These are phyloP conservation scores for Nothocercus nigrocapillus DNA, from an alignment of 2,113 vertebrate genomes.

Conservation along the genomic window DNA sequence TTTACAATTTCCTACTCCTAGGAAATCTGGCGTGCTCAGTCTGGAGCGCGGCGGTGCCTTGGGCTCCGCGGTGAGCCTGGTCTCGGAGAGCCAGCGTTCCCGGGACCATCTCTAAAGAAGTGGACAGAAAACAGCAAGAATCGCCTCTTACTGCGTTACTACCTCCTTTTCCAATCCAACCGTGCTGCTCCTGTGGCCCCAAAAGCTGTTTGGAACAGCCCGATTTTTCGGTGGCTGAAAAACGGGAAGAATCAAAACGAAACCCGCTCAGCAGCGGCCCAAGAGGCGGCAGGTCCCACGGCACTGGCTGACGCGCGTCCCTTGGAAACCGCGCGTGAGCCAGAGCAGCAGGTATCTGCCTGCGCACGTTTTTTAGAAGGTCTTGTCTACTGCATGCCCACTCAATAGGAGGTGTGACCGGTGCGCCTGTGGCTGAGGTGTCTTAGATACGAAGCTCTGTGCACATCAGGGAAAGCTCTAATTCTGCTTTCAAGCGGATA, in stretches of 20 bases:
- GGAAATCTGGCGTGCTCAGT: conserved; percentile 68
- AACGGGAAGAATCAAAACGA: background rate
- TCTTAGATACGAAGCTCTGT: background rate
- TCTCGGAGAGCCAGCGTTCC: conserved; percentile 17
- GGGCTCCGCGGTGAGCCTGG: conserved; percentile 40
- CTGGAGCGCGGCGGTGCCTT: conserved; percentile 60
- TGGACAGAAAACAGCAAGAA: background rate
- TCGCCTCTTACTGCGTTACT: background rate
- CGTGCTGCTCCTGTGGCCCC: background rate
- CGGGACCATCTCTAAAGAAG: conserved; percentile 5
- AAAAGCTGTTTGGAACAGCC: conserved; percentile 23
- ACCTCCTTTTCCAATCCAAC: background rate
- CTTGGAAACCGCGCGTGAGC: background rate
- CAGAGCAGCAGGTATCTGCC: accelerated
- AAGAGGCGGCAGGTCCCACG: background rate
- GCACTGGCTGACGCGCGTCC: background rate
- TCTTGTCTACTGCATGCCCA: background rate
- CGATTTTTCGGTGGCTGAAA: background rate
- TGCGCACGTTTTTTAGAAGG: background rate
- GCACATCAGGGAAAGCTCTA: background rate
- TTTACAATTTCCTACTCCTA: conserved; percentile 64
- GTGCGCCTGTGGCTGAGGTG: background rate
- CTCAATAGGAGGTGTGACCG: background rate
- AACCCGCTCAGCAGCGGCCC: background rate
- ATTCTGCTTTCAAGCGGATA: conserved; percentile 1